Percentiles rank a stretch among this genome's conserved stretches.
phyloP scores from a whole-genome alignment of 2,888 invertebrate species.

The Scaptomyza cyrtandrae region DNA sequence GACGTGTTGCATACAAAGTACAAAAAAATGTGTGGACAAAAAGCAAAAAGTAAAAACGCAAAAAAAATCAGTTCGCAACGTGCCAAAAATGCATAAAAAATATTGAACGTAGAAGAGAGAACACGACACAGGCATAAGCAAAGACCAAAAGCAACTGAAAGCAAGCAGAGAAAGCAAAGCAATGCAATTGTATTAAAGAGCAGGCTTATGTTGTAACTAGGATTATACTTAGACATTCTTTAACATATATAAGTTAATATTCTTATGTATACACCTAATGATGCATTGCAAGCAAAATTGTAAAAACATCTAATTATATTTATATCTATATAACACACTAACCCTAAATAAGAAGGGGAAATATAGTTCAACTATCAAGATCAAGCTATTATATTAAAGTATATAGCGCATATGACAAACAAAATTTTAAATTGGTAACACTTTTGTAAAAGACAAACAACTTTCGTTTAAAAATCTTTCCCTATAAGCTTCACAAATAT shows the following conservation, averaged over 20 bases:
- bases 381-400: too few relatives aligned
- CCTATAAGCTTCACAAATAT: too few relatives aligned
- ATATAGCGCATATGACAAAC: too few relatives aligned
- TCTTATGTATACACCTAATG: slow-evolving; percentile 49
- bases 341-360: background rate
- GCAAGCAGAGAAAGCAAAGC: slow-evolving; percentile 24
- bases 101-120: slow-evolving; percentile 23
- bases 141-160: slow-evolving; percentile 24
- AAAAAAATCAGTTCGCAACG: slow-evolving; percentile 44
- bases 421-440: too few relatives aligned
- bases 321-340: background rate
- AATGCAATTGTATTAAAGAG: background rate
- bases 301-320: background rate
- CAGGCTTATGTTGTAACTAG: slow-evolving; percentile 28
- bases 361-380: background rate
- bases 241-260: background rate
- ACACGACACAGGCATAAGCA: slow-evolving; percentile 25
- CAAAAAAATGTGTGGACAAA: slow-evolving; percentile 35
- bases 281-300: slow-evolving; percentile 16
- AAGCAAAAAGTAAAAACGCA: slow-evolving; percentile 25
- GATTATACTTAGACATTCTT: slow-evolving; percentile 17
- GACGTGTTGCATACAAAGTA: slow-evolving; percentile 66
- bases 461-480: too few relatives aligned
- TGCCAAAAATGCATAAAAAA: slow-evolving; percentile 50
- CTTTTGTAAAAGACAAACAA: too few relatives aligned